Conservation (phyloP, 35 echinoderm and acorn worm species). For the Eucidaris tribuloides region DNA sequence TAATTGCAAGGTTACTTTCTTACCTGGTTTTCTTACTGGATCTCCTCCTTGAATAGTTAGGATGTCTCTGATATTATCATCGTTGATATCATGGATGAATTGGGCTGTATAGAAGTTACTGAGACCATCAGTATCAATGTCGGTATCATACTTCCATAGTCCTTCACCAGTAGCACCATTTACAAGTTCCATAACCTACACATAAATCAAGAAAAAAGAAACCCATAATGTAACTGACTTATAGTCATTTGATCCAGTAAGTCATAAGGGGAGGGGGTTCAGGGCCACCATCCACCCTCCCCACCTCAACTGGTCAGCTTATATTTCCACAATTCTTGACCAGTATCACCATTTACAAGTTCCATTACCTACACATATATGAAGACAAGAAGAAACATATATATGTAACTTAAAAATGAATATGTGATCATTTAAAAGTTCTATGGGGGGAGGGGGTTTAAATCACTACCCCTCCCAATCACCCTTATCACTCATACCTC, state of each 20-base stretch:
- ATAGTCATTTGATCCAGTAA: too few species aligned
- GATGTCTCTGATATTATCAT: conserved; percentile 72
- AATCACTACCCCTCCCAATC: too few species aligned
- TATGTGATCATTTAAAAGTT: too few species aligned
- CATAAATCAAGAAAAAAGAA: conserved; percentile 13
- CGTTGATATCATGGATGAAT: conserved; percentile 79
- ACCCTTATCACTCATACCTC: too few species aligned
- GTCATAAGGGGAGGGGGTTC: too few species aligned
- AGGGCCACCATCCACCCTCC: too few species aligned
- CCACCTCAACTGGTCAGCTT: too few species aligned
- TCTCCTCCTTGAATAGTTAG: conserved; percentile 91
- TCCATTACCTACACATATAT: background rate
- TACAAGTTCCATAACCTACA: conserved; percentile 66
- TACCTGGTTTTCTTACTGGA: conserved; percentile 83
- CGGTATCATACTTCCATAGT: conserved; percentile 67
- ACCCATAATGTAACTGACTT: background rate
- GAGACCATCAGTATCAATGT: conserved; percentile 36
- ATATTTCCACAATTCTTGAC: background rate
- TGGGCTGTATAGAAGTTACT: conserved; percentile 95
- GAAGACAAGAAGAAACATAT: too few species aligned
- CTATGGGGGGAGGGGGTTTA: too few species aligned
- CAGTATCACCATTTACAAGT: background rate
- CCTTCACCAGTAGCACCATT: conserved; percentile 60
- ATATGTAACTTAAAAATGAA: too few species aligned
- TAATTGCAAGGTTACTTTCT: background rate